Base-by-base conservation (phyloP, 2,888 invertebrate species). In the Pachymerium ferrugineum region DNA sequence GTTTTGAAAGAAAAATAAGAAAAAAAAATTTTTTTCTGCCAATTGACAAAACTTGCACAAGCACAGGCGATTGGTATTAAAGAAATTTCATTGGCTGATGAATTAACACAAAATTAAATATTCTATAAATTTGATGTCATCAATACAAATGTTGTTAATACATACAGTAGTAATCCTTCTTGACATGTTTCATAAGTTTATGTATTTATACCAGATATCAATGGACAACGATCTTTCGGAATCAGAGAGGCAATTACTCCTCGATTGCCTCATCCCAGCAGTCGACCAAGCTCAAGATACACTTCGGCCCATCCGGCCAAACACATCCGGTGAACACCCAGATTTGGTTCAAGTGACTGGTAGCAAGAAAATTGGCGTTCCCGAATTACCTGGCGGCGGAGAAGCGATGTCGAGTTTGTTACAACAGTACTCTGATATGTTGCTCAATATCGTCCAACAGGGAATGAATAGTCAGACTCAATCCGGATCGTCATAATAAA, bases 381-480 rank as follows among this genome's bases (percentile, higher is more conserved):
- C 25, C 29, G 38, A 22, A 35, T n/a, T 62, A 19, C 19, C 30
- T n/a, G 29, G 67, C 4, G 68, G 54, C 12, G 30, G 25, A 16
- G 54, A 30, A 62, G 67, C 76, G 73, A 83, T 87, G 73, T 85
- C 86, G 72, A 85, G 84, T 73, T 85, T 87, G 81, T 86, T 88
- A 85, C 86, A 88, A 78, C 87, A 88, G 78, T 88, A 87, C 79
- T 86, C 87, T 12, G 88, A 88, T 77, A 83, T 87, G 79, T 81
- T 88, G 62, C 80, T 88, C 73, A 86, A 83, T 73, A 84, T 88
- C 83, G 86, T 88, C 81, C 87, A 88, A 79, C 87, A 88, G 79
- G 85, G 86, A 78, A 87, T 88, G 81, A 76, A 29, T 28, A 19
- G 38, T 69, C 73, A 73, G 29, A 16, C 72, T 16, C 25, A 35